These are phyloP conservation scores for Rhabdophis nuchalis DNA, from an alignment of 2,797 vertebrate genomes.

Conservation along the genomic window DNA sequence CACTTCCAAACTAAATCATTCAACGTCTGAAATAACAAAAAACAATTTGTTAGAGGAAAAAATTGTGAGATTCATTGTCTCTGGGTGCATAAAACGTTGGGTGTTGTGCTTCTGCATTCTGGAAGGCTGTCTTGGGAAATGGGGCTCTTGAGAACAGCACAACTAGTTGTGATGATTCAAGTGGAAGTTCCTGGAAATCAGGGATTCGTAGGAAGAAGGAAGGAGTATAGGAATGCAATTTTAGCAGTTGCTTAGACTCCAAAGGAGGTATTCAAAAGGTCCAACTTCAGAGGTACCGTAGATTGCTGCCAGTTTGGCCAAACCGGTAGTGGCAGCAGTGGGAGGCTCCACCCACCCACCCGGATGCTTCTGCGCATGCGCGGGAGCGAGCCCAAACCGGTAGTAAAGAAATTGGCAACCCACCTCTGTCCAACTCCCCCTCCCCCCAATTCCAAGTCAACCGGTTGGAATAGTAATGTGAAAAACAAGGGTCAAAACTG, in stretches of 20 bases:
- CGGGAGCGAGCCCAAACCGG: too few relatives aligned
- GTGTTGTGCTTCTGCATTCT: background rate
- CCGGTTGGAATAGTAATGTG: background rate
- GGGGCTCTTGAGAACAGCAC: background rate
- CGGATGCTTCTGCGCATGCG: too few relatives aligned
- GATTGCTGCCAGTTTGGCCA: too few relatives aligned
- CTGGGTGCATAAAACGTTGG: background rate
- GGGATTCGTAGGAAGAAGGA: background rate
- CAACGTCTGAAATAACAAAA: background rate
- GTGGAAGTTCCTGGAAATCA: background rate
- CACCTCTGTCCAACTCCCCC: too few relatives aligned
- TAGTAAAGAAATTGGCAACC: too few relatives aligned
- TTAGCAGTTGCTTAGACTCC: background rate
- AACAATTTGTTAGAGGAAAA: too few relatives aligned
- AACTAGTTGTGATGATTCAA: background rate
- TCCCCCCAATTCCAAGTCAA: background rate
- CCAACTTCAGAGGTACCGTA: background rate
- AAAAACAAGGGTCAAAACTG: background rate
- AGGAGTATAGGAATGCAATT: background rate
- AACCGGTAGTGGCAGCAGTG: too few relatives aligned
- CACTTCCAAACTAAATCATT: background rate
- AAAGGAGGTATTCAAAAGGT: background rate
- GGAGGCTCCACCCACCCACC: too few relatives aligned
- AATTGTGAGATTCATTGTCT: background rate
- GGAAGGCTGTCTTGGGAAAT: background rate